These are phyloP conservation scores for Hydrolagus affinis DNA, from an alignment of 2,113 vertebrate genomes.

Conservation along the genomic window DNA sequence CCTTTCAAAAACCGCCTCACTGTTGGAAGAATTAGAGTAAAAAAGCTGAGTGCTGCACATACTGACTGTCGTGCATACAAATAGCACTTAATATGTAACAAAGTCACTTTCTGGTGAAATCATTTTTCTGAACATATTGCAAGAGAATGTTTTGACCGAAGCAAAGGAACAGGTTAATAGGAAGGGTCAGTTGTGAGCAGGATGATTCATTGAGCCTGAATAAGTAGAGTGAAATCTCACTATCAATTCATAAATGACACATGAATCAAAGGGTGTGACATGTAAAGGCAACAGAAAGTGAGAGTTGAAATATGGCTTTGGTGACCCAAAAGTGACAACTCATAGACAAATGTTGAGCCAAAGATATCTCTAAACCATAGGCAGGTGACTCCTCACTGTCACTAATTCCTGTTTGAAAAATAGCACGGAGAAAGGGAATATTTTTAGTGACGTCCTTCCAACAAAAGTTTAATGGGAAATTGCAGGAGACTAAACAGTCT, in stretches of 20 bases:
- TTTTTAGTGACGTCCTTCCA: too few relatives aligned
- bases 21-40: neutral
- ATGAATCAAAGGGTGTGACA: neutral
- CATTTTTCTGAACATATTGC: neutral
- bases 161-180: neutral
- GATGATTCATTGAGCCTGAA: slow-evolving; percentile 8
- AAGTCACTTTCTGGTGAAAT: neutral
- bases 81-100: neutral
- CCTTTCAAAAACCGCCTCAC: neutral
- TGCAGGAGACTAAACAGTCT: too few relatives aligned
- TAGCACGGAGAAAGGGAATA: too few relatives aligned
- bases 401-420: too few relatives aligned
- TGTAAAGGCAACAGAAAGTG: neutral
- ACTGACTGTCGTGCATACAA: neutral
- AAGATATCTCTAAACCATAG: too few relatives aligned
- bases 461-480: too few relatives aligned
- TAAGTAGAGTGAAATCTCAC: neutral
- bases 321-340: neutral
- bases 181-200: neutral
- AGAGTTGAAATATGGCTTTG: neutral
- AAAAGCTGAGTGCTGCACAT: neutral
- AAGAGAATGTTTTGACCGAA: neutral
- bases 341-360: neutral
- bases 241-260: neutral
- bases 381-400: too few relatives aligned